Evolutionary conservation across 2,113 vertebrate genomes (phyloP), one percentile per base, ranked within the genome.

Genomic region (Nettapus auritus): DNA sequence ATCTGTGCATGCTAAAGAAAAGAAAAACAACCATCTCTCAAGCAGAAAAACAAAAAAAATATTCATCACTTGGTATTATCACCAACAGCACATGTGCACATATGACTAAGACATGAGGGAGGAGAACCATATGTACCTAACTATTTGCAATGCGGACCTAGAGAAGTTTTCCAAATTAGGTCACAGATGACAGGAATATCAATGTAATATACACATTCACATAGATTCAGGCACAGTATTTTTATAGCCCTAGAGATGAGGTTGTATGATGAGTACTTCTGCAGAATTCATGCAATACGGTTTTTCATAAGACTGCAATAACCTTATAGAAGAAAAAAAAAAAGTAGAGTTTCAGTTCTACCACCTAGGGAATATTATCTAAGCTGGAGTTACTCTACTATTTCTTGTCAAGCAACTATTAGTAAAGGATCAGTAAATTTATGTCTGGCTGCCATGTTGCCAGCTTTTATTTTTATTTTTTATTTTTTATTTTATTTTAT

Each of bases 41-140:
- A 86, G 66, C 33, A 56, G 55, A 71, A 86, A 94, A 93, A 78
- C 80, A 88, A 96, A 96, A 50, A 80, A 80, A 67, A 63, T 28
- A 85, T 83, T 94, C 90, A 96, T 94, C 85, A 96, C 62, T 84
- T 87, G 76, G 38, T 90, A 64, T 94, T 90, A 90, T 67, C 89
- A 89, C 71, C 92, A 82, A 82, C 28, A 93, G 79, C 80, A 95
- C 50, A 23, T 86, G 87, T 74, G 50, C 55, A 73, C 44, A 5
- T 34, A 79, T 95, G 96, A 96, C 91, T 97, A 96, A 97, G 82
- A 82, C 64, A 55, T 36, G 91, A 91, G 79, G 94, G 94, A 95
- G 88, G 88, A 91, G 50, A 93, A 82, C 89, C 91, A 82, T 88
- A 94, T 94, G 93, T 50, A 92, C 91, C 68, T 85, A 89, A 44